Conservation (phyloP, 2,113 vertebrate species). For the Todiramphus saurophagus region DNA sequence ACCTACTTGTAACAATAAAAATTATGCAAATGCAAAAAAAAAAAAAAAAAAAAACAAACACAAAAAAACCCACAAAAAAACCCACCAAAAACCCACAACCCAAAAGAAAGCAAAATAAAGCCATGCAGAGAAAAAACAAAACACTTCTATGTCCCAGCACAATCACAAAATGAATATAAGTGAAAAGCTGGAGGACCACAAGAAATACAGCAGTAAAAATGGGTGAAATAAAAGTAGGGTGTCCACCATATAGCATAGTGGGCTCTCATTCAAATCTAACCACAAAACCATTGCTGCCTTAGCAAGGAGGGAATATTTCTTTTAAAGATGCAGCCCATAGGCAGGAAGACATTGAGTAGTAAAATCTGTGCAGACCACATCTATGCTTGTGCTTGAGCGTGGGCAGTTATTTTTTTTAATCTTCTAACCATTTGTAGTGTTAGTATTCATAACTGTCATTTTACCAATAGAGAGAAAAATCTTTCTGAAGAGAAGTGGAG, state of each 20-base stretch:
- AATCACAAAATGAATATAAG: not conserved
- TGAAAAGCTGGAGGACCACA: not conserved
- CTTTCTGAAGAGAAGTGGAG: not conserved
- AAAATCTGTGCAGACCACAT: not conserved
- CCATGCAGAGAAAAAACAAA: accelerated
- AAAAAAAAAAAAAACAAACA: not conserved
- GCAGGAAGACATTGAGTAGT: too few relatives aligned
- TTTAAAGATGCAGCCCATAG: too few relatives aligned
- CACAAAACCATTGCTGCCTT: not conserved
- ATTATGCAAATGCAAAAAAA: not conserved
- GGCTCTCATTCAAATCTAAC: not conserved
- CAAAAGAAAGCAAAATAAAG: not conserved
- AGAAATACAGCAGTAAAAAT: not conserved
- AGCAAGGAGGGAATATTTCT: not conserved
- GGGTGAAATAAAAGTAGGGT: not conserved
- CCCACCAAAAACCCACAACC: too few relatives aligned
- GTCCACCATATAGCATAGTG: not conserved
- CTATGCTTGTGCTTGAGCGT: not conserved
- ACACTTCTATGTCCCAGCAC: not conserved
- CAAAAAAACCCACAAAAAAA: too few relatives aligned
- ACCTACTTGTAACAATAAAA: not conserved
- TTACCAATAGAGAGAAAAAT: not conserved
- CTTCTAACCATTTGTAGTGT: not conserved
- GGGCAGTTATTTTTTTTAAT: not conserved
- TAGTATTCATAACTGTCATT: not conserved